A percentile compares a stretch with the other conserved stretches of the same genome.
Evolutionary conservation across 2,113 vertebrate species (phyloP).

Genomic region (Addax nasomaculatus): DNA sequence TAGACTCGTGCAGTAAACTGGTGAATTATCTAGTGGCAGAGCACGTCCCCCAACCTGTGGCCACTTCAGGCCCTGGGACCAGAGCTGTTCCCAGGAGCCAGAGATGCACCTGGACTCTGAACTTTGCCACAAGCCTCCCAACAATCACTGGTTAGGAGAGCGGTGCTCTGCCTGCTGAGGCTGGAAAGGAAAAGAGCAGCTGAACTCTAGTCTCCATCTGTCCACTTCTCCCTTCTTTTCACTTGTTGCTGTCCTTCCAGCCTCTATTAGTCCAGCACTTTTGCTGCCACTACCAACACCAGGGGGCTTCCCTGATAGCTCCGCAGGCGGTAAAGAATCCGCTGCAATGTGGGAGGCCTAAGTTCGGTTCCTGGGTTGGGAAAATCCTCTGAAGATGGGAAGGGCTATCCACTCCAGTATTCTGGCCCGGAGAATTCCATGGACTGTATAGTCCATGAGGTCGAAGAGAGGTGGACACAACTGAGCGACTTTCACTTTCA

Average conservation of each 20-base stretch:
- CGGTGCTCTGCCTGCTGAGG: not conserved
- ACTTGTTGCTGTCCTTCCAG: not conserved
- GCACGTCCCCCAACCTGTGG: not conserved
- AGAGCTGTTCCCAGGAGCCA: not conserved
- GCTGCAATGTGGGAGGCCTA: not conserved
- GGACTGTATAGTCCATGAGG: not conserved
- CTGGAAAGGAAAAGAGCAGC: not conserved
- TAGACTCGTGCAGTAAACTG: not conserved
- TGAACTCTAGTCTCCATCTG: not conserved
- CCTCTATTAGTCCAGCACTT: not conserved
- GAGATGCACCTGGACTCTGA: not conserved
- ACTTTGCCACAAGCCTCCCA: not conserved
- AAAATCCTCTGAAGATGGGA: not conserved
- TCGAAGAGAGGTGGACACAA: not conserved
- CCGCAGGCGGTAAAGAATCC: not conserved
- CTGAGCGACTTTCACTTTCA: not conserved
- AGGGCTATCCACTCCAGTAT: not conserved
- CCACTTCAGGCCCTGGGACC: not conserved
- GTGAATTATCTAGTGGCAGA: not conserved
- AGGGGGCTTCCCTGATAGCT: not conserved
- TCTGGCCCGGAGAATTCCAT: not conserved
- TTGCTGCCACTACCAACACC: not conserved
- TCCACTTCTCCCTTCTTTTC: not conserved
- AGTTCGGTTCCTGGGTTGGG: not conserved
- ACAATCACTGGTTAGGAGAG: not conserved